These are phyloP conservation scores for Eremobia ochroleuca DNA, from an alignment of 2,888 invertebrate genomes.

Conservation along the genomic window DNA sequence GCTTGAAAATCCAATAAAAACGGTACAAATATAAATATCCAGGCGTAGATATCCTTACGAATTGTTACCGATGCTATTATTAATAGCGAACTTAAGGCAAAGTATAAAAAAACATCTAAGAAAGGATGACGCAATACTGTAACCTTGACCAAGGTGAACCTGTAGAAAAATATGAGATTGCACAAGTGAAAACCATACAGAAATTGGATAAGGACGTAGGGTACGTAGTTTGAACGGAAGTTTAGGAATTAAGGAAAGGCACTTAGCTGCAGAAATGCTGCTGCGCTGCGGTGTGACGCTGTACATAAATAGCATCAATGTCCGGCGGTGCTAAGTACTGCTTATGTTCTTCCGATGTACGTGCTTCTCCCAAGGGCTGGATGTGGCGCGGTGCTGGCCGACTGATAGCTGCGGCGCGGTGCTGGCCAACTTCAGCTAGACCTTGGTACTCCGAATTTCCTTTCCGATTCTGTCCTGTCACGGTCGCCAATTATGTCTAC, in stretches of 20 bases:
- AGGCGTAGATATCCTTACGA: neutral
- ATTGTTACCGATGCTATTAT: neutral
- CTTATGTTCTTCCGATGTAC: neutral
- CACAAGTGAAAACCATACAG: slow-evolving; percentile 1
- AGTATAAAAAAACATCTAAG: neutral
- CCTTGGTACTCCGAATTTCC: slow-evolving; percentile 5
- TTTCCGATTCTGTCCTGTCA: neutral
- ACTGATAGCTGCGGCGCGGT: neutral
- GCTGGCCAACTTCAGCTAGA: neutral
- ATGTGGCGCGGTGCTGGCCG: neutral
- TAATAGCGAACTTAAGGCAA: neutral
- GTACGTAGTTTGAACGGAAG: neutral
- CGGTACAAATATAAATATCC: neutral
- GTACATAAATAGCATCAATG: neutral
- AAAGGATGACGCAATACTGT: slow-evolving; percentile 8
- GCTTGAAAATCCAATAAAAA: neutral
- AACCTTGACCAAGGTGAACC: neutral
- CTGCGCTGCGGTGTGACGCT: slow-evolving; percentile 8
- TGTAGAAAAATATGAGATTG: neutral
- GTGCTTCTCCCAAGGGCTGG: neutral
- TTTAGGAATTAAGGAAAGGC: slow-evolving; percentile 8
- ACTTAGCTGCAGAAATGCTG: slow-evolving; percentile 10
- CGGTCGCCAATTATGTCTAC: neutral
- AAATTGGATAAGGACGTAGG: neutral
- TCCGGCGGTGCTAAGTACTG: slow-evolving; percentile 4